These are phyloP conservation scores for Carassius auratus DNA, from an alignment of 2,113 vertebrate species.

Conservation along the genomic window DNA sequence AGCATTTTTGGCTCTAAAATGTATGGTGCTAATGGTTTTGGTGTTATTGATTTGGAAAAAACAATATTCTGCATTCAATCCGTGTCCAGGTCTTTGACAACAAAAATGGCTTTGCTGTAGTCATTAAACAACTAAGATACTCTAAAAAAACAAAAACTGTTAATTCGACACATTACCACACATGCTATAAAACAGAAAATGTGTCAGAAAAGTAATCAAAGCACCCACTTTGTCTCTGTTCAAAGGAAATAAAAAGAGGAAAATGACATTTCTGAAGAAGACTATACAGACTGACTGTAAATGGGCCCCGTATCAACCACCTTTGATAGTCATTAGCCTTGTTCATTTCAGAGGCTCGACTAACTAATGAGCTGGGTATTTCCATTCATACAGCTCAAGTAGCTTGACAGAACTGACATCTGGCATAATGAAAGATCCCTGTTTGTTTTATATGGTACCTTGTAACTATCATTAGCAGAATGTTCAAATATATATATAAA, in stretches of 20 bases:
- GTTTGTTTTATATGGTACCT: not conserved
- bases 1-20: not conserved
- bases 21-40: too few relatives aligned
- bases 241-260: not conserved
- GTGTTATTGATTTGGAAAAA: too few relatives aligned
- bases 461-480: not conserved
- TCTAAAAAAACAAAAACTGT: not conserved
- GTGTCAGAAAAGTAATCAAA: slow-evolving; percentile 3
- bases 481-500: not conserved
- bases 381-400: slow-evolving; percentile 11
- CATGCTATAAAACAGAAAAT: not conserved
- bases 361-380: slow-evolving; percentile 28
- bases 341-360: slow-evolving; percentile 5
- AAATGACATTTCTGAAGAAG: not conserved
- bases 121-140: too few relatives aligned
- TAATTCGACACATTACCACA: not conserved
- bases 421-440: not conserved
- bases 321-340: slow-evolving; percentile 24
- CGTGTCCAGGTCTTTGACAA: too few relatives aligned
- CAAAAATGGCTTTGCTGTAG: too few relatives aligned
- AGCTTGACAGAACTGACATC: slow-evolving; percentile 2
- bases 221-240: not conserved
- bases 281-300: not conserved
- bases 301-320: not conserved
- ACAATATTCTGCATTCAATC: too few relatives aligned